Evolutionary conservation across 1,140 invertebrate genomes (phyloP).

Genomic region (Cyclargus thomasi): DNA sequence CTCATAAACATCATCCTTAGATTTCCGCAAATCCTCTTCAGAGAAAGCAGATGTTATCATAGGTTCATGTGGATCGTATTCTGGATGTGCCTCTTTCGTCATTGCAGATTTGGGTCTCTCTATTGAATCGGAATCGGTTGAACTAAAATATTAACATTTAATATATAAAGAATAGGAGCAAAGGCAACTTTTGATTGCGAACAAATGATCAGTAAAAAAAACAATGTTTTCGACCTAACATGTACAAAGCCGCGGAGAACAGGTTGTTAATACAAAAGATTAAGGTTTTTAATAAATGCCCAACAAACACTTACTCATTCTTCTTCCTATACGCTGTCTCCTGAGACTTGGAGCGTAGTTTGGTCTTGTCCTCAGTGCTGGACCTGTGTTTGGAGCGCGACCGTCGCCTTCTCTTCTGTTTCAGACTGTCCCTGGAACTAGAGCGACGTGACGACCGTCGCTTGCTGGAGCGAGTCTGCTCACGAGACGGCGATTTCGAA

Average conservation of each 20-base stretch:
- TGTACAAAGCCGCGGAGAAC: no score
- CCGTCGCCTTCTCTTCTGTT: slow-evolving; percentile 29
- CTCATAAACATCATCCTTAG: slow-evolving; percentile 60
- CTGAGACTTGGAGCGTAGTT: slow-evolving; percentile 58
- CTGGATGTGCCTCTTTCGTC: slow-evolving; percentile 61
- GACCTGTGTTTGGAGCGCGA: slow-evolving; percentile 42
- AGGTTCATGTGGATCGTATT: slow-evolving; percentile 67
- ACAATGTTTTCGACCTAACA: no score
- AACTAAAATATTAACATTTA: slow-evolving; percentile 32
- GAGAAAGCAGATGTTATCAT: slow-evolving; percentile 70
- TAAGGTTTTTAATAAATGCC: no score
- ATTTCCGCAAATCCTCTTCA: slow-evolving; percentile 63
- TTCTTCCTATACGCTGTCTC: slow-evolving; percentile 50
- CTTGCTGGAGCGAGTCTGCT: slow-evolving; percentile 35
- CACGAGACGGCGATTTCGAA: slow-evolving; percentile 50
- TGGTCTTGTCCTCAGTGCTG: slow-evolving; percentile 45
- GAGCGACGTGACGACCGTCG: slow-evolving; percentile 33
- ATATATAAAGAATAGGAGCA: no score
- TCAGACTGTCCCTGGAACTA: slow-evolving; percentile 34
- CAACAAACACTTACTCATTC: slow-evolving; percentile 52
- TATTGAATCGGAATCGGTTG: slow-evolving; percentile 62
- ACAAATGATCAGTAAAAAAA: no score
- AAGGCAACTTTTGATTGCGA: neutral
- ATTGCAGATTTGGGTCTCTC: slow-evolving; percentile 66
- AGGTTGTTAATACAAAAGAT: no score